Conservation (phyloP, 2,797 vertebrate genomes). For the Enteromius mattozi region DNA sequence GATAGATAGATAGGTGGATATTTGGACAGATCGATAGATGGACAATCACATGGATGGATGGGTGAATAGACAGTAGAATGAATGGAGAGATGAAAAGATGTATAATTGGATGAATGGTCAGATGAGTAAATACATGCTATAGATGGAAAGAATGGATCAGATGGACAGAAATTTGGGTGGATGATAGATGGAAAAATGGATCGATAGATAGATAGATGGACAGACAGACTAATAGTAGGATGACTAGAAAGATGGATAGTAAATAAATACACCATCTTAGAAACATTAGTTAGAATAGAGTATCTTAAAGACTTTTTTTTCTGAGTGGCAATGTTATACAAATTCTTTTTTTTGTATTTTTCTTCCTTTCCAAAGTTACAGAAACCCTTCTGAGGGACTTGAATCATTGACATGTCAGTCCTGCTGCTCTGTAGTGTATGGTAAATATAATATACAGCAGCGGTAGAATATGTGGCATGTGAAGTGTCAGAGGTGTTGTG, state of each 20-base stretch:
- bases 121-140: too few relatives aligned
- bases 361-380: not conserved
- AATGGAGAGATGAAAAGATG: not conserved
- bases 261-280: not conserved
- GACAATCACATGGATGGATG: not conserved
- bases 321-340: not conserved
- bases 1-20: not conserved
- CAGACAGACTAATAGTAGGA: not conserved
- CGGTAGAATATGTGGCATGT: not conserved
- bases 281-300: not conserved
- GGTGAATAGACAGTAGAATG: not conserved
- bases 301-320: not conserved
- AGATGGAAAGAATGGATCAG: too few relatives aligned
- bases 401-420: not conserved
- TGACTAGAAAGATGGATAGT: not conserved
- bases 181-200: not conserved
- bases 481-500: slow-evolving; percentile 37
- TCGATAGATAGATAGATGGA: not conserved
- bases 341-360: not conserved
- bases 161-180: not conserved
- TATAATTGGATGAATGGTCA: not conserved
- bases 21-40: rapidly evolving
- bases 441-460: not conserved
- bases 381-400: not conserved
- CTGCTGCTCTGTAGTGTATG: not conserved